Evolutionary conservation across 2,888 invertebrate genomes (phyloP), one percentile per base, ranked within the genome.

Genomic region (Griposia aprilina): DNA sequence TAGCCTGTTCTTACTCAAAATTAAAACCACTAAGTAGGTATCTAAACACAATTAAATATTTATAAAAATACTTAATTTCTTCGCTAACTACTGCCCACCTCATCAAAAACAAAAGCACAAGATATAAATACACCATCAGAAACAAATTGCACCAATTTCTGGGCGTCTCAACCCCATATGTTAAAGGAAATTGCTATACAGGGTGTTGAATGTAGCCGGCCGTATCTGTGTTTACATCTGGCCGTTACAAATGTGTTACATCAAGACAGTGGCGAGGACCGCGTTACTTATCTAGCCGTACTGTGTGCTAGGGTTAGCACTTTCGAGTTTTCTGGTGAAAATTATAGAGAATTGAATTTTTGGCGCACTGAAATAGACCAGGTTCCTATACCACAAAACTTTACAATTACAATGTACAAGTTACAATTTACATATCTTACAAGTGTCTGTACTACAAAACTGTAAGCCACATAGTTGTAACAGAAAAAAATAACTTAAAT

Each of bases 241-340:
- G 88, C 87, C 88, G 94, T 95, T 95, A 96, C 96, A 96, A 96
- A 96, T 96, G 96, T 93, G 94, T 93, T 93, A 95, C 96, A 95
- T 96, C 96, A 96, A 93, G 94, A 92, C 93, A 92, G 91, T 90
- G 92, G 91, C 91, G 93, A 93, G 92, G 92, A 83, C 82, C 90
- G 90, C 93, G 93, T 93, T 93, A 95, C 94, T 95, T 95, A 95
- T 95, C 90, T 90, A 90, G 84, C 81, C 80, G 83, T 59, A 78
- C 41, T 86, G 84, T 85, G 85, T 71, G 84, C 80, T 74, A 94
- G 95, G 95, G 95, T 71, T 94, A 90, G 17, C 89, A 85, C 70
- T 0, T 11, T 1, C 0, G 0, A 41, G 52, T 55, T 62, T 74
- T 48, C 6, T 17, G 11, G 0, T 6, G 3, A 45, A 26, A 15